Percentiles rank a stretch among this genome's conserved stretches.
phyloP scores from a whole-genome alignment of 1,140 invertebrate genomes.

The Ceratina japonica region DNA sequence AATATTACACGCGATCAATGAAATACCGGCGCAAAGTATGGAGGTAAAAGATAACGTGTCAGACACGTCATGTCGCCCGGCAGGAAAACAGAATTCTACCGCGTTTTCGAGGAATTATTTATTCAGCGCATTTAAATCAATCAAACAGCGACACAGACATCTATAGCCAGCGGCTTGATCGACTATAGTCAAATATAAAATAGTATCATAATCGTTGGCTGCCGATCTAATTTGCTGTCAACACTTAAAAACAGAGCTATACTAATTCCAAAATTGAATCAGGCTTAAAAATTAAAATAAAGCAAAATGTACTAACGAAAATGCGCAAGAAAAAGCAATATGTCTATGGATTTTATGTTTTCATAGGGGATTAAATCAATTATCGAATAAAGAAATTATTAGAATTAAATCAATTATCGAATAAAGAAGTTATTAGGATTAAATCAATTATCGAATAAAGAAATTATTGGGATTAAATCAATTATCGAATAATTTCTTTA shows the following conservation, averaged over 20 bases:
- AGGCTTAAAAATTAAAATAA: background rate
- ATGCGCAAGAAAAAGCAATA: background rate
- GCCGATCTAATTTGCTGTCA: background rate
- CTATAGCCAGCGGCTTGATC: background rate
- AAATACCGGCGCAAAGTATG: background rate
- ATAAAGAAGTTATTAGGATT: no score
- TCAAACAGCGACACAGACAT: background rate
- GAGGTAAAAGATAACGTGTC: conserved; percentile 12
- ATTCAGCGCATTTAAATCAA: conserved; percentile 10
- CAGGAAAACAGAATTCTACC: background rate
- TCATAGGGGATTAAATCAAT: background rate
- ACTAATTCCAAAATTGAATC: background rate
- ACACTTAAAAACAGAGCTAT: background rate
- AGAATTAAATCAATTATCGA: no score
- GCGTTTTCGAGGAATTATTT: background rate
- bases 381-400: no score
- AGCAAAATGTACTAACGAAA: background rate
- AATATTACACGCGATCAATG: conserved; percentile 6
- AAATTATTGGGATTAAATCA: no score
- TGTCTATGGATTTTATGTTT: no score
- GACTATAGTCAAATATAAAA: background rate
- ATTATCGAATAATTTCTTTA: no score
- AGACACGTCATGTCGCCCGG: conserved; percentile 3
- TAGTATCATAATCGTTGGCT: background rate
- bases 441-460: no score